Conservation (phyloP, 2,113 vertebrate genomes). For the Gallinago undulata region DNA sequence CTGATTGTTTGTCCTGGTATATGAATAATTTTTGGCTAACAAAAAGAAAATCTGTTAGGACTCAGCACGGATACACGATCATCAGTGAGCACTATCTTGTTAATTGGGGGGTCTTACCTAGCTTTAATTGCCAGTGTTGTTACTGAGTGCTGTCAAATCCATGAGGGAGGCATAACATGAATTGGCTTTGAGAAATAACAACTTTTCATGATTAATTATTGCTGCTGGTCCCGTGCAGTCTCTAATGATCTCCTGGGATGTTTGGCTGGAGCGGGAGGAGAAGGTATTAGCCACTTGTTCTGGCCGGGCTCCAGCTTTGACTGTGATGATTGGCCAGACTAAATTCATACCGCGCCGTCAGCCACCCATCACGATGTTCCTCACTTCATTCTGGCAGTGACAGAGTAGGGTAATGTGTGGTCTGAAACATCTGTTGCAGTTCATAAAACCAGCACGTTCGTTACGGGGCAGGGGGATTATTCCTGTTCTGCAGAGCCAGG, state of each 20-base stretch:
- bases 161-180: neutral
- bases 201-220: neutral
- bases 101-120: neutral
- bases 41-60: neutral
- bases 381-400: neutral
- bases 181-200: neutral
- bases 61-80: neutral
- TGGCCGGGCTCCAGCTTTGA: neutral
- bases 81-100: neutral
- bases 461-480: neutral
- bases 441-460: neutral
- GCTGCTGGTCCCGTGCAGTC: neutral
- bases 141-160: neutral
- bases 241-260: neutral
- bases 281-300: neutral
- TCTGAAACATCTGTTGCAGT: neutral
- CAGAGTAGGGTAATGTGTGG: neutral
- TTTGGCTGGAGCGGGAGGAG: neutral
- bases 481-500: neutral
- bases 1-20: neutral
- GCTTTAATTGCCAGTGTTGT: neutral
- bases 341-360: rapidly evolving
- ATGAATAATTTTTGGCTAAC: neutral
- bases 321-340: neutral
- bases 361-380: neutral